phyloP scores from a whole-genome alignment of 2,888 invertebrate genomes.

The Xestia ashworthii region DNA sequence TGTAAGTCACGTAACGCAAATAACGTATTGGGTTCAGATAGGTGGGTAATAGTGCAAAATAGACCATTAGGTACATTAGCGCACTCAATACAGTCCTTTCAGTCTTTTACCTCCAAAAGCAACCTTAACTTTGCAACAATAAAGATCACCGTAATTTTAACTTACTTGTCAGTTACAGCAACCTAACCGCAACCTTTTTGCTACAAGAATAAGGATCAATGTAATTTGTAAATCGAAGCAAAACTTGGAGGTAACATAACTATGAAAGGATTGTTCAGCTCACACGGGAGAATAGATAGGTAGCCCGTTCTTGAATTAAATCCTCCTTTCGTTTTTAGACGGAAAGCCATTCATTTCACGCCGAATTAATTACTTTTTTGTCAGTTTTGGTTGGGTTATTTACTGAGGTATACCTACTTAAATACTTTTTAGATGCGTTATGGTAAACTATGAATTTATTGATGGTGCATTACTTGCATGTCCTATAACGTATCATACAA shows the following conservation, averaged over 20 bases:
- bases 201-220: background rate
- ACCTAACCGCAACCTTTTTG: background rate
- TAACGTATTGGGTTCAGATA: conserved; percentile 44
- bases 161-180: background rate
- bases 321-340: conserved; percentile 19
- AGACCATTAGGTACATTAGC: conserved; percentile 48
- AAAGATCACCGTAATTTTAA: background rate
- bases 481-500: no score
- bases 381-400: conserved; percentile 10
- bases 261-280: conserved; percentile 18
- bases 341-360: conserved; percentile 25
- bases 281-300: conserved; percentile 44
- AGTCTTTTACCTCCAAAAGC: background rate
- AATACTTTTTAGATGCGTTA: background rate
- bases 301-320: conserved; percentile 20
- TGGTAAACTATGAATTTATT: background rate
- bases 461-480: background rate
- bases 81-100: conserved; percentile 17
- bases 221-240: background rate
- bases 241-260: background rate
- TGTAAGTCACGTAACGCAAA: conserved; percentile 45
- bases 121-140: background rate
- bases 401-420: background rate
- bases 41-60: conserved; percentile 44
- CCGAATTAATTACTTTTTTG: conserved; percentile 16